Evolutionary conservation across 2,113 vertebrate genomes (phyloP).

Genomic region (Seriola rivoliana): DNA sequence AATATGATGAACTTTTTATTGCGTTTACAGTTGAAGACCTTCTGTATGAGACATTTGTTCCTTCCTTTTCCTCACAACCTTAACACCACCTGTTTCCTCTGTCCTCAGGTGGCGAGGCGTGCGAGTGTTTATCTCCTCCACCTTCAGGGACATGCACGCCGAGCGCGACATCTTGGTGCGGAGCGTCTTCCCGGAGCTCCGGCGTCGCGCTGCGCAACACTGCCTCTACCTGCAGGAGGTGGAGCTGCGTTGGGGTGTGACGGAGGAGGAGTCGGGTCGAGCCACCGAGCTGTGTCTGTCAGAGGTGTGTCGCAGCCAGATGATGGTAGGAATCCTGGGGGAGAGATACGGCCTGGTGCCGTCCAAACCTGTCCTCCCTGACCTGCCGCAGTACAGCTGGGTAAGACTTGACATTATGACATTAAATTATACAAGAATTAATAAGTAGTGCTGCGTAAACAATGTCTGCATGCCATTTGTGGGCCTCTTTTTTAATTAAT

Average conservation of each 20-base stretch:
- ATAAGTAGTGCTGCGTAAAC: background rate
- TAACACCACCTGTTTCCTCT: background rate
- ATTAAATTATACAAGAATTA: background rate
- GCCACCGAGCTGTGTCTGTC: conserved; percentile 88
- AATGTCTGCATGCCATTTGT: background rate
- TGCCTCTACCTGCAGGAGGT: conserved; percentile 88
- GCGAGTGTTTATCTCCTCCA: conserved; percentile 92
- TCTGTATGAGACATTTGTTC: background rate
- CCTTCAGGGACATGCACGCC: conserved; percentile 92
- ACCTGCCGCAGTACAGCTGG: conserved; percentile 89
- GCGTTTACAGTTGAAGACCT: background rate
- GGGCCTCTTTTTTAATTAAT: no score
- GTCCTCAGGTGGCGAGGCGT: conserved; percentile 86
- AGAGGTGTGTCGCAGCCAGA: conserved; percentile 89
- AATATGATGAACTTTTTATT: background rate
- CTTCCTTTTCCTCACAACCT: background rate
- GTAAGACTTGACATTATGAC: conserved; percentile 77
- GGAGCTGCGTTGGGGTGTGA: conserved; percentile 93
- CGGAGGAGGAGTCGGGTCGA: conserved; percentile 88
- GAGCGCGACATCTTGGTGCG: conserved; percentile 90
- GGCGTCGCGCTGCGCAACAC: conserved; percentile 82
- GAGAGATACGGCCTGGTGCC: conserved; percentile 89
- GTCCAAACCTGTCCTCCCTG: conserved; percentile 82
- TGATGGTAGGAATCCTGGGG: conserved; percentile 90
- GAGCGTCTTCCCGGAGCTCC: conserved; percentile 88